A percentile compares a stretch with the other conserved stretches of the same genome.
These are phyloP conservation scores for Ophiodon elongatus DNA, from an alignment of 2,113 vertebrate species.

Conservation along the genomic window DNA sequence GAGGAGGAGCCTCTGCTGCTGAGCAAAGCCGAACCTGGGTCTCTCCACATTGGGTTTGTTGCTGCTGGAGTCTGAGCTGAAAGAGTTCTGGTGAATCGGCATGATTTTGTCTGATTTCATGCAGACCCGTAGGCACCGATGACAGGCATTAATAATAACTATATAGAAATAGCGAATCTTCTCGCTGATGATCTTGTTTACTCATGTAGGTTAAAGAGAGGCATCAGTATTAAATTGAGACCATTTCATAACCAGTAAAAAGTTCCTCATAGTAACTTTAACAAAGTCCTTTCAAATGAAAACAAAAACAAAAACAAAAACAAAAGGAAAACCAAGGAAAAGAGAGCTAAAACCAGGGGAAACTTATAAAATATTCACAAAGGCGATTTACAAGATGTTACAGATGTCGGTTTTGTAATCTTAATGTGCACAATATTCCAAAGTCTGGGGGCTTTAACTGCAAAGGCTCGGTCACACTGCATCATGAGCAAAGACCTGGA, in stretches of 20 bases:
- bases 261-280: not conserved
- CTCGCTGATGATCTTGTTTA: no score
- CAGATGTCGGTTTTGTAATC: not conserved
- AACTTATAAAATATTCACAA: constrained; percentile 7
- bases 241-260: not conserved
- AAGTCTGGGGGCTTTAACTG: not conserved
- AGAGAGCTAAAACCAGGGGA: not conserved
- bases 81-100: no score
- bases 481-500: not conserved
- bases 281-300: not conserved
- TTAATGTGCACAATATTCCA: not conserved
- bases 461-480: not conserved
- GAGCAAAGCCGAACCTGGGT: no score
- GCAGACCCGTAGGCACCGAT: no score
- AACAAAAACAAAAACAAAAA: not conserved
- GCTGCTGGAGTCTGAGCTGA: no score
- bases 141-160: not conserved
- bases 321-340: not conserved
- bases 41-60: no score
- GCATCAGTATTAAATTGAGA: not conserved
- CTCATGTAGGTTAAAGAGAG: no score
- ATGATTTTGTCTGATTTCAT: no score
- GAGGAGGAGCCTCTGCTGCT: no score
- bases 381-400: not conserved
- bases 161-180: not conserved